Evolutionary conservation across 2,888 invertebrate genomes (phyloP).

Genomic region (Phanerotoma sp.): DNA sequence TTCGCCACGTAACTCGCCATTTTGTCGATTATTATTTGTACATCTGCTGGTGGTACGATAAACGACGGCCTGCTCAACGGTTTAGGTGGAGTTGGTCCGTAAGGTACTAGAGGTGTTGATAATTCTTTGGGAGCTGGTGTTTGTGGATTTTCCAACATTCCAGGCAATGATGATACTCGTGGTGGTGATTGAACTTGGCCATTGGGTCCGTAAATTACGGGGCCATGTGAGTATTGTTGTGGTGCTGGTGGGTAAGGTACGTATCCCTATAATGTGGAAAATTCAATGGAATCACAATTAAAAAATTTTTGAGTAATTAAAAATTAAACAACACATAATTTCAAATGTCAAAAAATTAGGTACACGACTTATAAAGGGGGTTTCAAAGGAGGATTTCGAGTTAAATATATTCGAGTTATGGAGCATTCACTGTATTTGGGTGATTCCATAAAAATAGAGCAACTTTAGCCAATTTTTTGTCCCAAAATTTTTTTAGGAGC

Average conservation of each 20-base stretch:
- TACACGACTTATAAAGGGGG: too few species aligned
- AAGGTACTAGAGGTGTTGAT: constrained; percentile 48
- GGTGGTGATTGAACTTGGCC: constrained; percentile 43
- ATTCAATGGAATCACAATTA: too few species aligned
- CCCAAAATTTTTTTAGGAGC: too few species aligned
- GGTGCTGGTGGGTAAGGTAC: constrained; percentile 42
- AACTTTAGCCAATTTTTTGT: too few species aligned
- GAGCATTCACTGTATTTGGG: too few species aligned
- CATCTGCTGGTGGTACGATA: constrained; percentile 75
- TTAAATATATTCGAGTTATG: too few species aligned
- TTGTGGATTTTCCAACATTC: constrained; percentile 26
- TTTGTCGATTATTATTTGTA: constrained; percentile 88
- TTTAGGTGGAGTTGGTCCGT: constrained; percentile 49
- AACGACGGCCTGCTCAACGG: constrained; percentile 59
- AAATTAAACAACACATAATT: too few species aligned
- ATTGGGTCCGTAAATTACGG: constrained; percentile 50
- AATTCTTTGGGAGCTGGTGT: constrained; percentile 37
- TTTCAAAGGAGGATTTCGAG: too few species aligned
- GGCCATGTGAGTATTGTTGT: constrained; percentile 54
- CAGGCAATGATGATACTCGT: constrained; percentile 20
- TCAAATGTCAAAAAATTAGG: too few species aligned
- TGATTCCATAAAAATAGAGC: too few species aligned
- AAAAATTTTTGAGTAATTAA: neutral
- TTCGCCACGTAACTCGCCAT: constrained; percentile 96
- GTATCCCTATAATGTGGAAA: constrained; percentile 43